Conservation (phyloP, 2,797 vertebrate genomes). For the Xerus rutilus region DNA sequence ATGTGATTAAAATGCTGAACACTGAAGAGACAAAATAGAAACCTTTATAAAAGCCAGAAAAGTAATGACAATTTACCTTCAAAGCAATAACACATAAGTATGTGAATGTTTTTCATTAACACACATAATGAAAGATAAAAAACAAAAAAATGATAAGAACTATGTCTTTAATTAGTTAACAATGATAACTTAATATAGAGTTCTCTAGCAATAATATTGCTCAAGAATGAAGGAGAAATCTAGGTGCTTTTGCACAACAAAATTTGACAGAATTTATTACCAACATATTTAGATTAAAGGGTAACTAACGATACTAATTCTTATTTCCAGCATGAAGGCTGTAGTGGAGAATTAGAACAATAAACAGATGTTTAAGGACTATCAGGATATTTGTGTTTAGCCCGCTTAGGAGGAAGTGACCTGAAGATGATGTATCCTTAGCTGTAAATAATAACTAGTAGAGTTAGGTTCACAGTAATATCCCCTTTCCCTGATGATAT, state of each 20-base stretch:
- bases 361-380: neutral
- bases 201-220: neutral
- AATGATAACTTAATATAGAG: neutral
- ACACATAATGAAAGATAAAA: neutral
- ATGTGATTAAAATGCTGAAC: neutral
- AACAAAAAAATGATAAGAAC: neutral
- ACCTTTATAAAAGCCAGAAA: constrained; percentile 7
- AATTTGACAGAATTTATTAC: neutral
- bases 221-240: neutral
- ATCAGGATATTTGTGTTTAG: neutral
- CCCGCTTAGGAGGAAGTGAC: neutral
- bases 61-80: neutral
- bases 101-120: neutral
- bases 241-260: neutral
- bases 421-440: neutral
- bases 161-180: neutral
- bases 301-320: neutral
- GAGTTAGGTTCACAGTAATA: neutral
- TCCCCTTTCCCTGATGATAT: neutral
- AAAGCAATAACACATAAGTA: neutral
- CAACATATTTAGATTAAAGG: neutral
- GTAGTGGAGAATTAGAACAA: neutral
- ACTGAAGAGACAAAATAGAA: neutral
- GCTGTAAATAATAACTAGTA: neutral
- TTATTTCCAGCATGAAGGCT: constrained; percentile 12